These are phyloP conservation scores for Ormyrus rosae DNA, from an alignment of 2,888 invertebrate species.

Conservation along the genomic window DNA sequence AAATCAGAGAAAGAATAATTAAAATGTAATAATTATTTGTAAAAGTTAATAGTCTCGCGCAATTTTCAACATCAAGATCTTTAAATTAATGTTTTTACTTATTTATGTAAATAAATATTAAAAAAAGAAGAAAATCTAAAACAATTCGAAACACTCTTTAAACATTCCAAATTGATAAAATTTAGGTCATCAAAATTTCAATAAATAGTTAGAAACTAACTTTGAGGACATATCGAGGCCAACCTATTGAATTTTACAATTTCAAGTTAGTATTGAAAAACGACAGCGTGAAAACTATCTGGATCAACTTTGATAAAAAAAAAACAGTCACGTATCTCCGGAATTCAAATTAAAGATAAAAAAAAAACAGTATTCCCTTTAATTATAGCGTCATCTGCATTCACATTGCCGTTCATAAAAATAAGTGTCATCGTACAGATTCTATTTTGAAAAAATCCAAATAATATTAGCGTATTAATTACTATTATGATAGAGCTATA, in stretches of 20 bases:
- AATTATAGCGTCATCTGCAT: too few relatives aligned
- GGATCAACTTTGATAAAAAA: conserved; percentile 34
- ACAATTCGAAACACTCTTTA: conserved; percentile 7
- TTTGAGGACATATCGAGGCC: conserved; percentile 29
- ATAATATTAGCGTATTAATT: too few relatives aligned
- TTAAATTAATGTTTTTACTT: too few relatives aligned
- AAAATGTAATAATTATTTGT: not conserved
- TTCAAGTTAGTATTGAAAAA: conserved; percentile 41
- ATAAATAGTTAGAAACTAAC: conserved; percentile 47
- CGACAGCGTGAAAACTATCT: conserved; percentile 13
- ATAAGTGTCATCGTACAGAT: too few relatives aligned
- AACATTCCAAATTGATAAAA: conserved; percentile 8
- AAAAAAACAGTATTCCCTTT: not conserved
- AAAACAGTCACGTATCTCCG: conserved; percentile 13
- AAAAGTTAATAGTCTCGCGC: too few relatives aligned
- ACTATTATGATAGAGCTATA: too few relatives aligned
- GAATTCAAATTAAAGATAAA: conserved; percentile 34
- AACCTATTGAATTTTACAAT: conserved; percentile 45
- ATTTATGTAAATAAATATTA: not conserved
- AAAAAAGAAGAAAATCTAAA: not conserved
- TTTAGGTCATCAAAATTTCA: conserved; percentile 25
- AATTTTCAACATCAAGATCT: too few relatives aligned
- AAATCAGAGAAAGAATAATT: not conserved
- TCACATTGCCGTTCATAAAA: too few relatives aligned
- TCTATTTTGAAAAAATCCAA: too few relatives aligned